Percentiles rank a stretch among this genome's conserved stretches.
These are phyloP conservation scores for Pachycephus smyrnensis DNA, from an alignment of 2,888 invertebrate species.

Conservation along the genomic window DNA sequence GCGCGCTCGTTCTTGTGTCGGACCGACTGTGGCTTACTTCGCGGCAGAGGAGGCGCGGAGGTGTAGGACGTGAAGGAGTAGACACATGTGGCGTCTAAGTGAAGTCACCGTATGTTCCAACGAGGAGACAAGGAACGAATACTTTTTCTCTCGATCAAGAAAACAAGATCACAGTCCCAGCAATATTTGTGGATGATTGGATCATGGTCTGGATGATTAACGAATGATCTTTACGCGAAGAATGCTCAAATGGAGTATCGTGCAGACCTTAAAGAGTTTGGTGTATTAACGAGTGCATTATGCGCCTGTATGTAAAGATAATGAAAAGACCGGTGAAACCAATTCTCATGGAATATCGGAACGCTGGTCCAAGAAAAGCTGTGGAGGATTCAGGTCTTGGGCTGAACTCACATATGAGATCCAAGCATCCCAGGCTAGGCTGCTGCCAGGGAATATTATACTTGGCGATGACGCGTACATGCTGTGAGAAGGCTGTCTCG, in stretches of 20 bases:
- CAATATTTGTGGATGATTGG: not conserved
- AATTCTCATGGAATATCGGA: not conserved
- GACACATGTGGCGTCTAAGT: slow-evolving; percentile 3
- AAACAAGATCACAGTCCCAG: not conserved
- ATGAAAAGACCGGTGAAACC: not conserved
- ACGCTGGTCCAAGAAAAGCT: not conserved
- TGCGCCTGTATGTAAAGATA: not conserved
- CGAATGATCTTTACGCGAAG: not conserved
- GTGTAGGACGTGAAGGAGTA: not conserved
- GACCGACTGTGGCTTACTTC: slow-evolving; percentile 15
- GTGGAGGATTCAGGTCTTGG: slow-evolving; percentile 20
- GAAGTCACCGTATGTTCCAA: not conserved
- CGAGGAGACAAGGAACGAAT: not conserved
- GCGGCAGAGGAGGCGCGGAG: slow-evolving; percentile 1
- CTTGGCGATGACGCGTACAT: slow-evolving; percentile 63
- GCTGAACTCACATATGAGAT: slow-evolving; percentile 44
- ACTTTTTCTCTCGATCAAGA: not conserved
- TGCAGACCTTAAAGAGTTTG: not conserved
- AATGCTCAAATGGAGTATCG: not conserved
- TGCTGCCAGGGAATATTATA: slow-evolving; percentile 57
- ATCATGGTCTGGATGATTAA: not conserved
- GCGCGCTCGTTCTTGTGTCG: slow-evolving; percentile 25
- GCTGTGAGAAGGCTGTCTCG: slow-evolving; percentile 47
- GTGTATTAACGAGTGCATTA: not conserved
- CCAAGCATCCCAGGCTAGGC: slow-evolving; percentile 38